phyloP scores from a whole-genome alignment of 30 jellyfish, hydroid and myxozoan species.

The Hydra vulgaris region DNA sequence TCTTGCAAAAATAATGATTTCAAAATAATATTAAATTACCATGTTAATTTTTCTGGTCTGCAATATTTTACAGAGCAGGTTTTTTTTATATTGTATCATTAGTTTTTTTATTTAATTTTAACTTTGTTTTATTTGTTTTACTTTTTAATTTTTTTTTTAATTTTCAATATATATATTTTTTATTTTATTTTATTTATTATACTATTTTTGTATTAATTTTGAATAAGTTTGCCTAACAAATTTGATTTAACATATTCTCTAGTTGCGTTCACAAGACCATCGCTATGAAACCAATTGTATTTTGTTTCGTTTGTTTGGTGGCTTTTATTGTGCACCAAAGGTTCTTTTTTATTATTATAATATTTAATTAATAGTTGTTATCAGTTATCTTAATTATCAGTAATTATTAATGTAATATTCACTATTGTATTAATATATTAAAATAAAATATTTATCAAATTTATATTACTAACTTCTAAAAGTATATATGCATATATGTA shows the following conservation, averaged over 20 bases:
- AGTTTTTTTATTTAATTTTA: too few relatives aligned
- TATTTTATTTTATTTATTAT: neutral
- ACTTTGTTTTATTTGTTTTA: neutral
- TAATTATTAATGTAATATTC: too few relatives aligned
- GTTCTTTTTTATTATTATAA: too few relatives aligned
- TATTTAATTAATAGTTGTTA: neutral
- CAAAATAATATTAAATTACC: slow-evolving; percentile 15
- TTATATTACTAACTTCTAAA: too few relatives aligned
- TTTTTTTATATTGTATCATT: neutral
- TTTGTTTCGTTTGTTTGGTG: slow-evolving; percentile 61
- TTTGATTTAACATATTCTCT: neutral
- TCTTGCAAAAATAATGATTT: slow-evolving; percentile 15
- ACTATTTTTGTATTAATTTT: neutral
- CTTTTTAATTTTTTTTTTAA: neutral
- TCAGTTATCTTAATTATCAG: too few relatives aligned
- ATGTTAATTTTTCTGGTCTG: slow-evolving; percentile 39
- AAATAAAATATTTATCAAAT: too few relatives aligned
- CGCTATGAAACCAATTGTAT: slow-evolving; percentile 45
- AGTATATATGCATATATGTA: too few relatives aligned
- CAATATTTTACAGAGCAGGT: slow-evolving; percentile 50
- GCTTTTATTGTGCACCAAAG: slow-evolving; percentile 17
- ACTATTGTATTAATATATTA: too few relatives aligned
- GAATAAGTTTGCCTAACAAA: neutral
- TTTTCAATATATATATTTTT: neutral
- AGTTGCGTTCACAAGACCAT: slow-evolving; percentile 50